Conservation (phyloP, 2,888 invertebrate species). For the Helicoverpa assulta region DNA sequence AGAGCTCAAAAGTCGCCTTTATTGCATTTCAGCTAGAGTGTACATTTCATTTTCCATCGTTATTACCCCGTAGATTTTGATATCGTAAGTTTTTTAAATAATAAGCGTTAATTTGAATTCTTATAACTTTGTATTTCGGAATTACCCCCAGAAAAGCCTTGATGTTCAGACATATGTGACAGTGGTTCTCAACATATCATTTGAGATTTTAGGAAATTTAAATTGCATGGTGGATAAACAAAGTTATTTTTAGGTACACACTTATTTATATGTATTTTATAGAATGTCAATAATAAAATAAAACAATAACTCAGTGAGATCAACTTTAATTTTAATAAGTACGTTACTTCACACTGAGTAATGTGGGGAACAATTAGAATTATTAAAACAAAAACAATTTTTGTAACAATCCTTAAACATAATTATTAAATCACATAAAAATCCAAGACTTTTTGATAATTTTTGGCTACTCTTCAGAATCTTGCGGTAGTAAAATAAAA, state of each 20-base stretch:
- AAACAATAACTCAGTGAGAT: background rate
- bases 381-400: no score
- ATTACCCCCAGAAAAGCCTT: no score
- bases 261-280: background rate
- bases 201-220: no score
- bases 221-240: no score
- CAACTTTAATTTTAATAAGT: slow-evolving; percentile 2
- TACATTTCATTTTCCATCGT: slow-evolving; percentile 11
- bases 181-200: no score
- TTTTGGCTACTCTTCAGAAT: slow-evolving; percentile 5
- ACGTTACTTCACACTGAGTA: background rate
- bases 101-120: slow-evolving; percentile 12
- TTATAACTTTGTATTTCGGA: no score
- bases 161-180: no score
- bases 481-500: background rate
- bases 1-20: slow-evolving; percentile 10
- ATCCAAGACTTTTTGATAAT: background rate
- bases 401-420: no score
- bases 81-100: slow-evolving; percentile 9
- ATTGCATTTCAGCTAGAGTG: slow-evolving; percentile 6
- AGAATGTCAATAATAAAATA: slow-evolving; percentile 6
- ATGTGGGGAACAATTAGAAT: no score
- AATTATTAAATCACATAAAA: no score
- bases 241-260: background rate
- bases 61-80: slow-evolving; percentile 9